Evolutionary conservation across 2,113 vertebrate genomes (phyloP).

Genomic region (Rallus limicola): DNA sequence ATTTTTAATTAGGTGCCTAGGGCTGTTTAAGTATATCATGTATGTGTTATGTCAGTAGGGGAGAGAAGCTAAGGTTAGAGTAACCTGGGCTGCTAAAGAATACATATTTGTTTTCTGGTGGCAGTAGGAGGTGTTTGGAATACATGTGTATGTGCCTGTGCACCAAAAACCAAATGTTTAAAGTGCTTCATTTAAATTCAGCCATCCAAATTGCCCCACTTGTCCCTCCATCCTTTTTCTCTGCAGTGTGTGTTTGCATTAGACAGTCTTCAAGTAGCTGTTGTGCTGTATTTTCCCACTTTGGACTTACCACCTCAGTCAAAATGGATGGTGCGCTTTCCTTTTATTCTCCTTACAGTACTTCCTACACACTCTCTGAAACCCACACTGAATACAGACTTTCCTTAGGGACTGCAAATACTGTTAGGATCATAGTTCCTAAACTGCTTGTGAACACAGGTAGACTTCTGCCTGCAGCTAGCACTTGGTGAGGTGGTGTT

Average conservation of each 20-base stretch:
- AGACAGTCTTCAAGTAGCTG: neutral
- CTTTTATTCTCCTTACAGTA: neutral
- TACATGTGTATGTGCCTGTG: neutral
- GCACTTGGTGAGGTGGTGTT: neutral
- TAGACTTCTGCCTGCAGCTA: neutral
- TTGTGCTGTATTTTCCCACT: neutral
- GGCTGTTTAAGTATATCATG: neutral
- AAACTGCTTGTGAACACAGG: neutral
- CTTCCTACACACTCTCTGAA: neutral
- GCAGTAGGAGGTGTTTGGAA: neutral
- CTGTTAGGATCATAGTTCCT: neutral
- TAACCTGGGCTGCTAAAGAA: neutral
- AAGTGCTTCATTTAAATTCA: neutral
- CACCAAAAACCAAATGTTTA: neutral
- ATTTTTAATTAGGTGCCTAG: conserved; percentile 22
- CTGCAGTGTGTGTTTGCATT: neutral
- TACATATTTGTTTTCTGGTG: neutral
- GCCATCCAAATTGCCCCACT: neutral
- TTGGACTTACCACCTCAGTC: neutral
- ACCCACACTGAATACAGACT: neutral
- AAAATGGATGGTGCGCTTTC: neutral
- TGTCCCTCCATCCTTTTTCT: neutral
- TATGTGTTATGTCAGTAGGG: neutral
- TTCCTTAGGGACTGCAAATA: neutral
- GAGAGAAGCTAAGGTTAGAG: neutral